Base-by-base conservation (phyloP, 2,797 vertebrate genomes). In the Crax fasciolata region DNA sequence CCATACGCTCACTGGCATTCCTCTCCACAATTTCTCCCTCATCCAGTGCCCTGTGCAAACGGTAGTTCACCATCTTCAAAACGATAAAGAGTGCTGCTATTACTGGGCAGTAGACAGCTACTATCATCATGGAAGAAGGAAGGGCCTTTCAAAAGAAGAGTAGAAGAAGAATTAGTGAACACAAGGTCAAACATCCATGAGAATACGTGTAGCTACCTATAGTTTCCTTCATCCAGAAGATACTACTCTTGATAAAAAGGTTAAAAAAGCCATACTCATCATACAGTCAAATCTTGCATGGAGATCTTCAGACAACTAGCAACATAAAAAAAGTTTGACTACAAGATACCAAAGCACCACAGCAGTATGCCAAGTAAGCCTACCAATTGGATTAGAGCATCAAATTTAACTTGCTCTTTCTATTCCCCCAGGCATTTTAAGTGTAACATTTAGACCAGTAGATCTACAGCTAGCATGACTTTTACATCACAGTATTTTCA, bases 81-180 rank as follows among this genome's bases (percentile, higher is more conserved):
- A 99, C 98, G 96, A 99, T 98, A 96, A 99, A 99, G 97, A 99
- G 98, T 97, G 98, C 98, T 75, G 98, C 99, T 76, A 99, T 99
- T 96, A 99, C 99, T 6, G 99, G 99, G 93, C 99, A 99, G 98
- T 99, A 99, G 98, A 99, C 99, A 90, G 99, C 99, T 95, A 99
- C 99, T 84, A 99, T 99, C 97, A 99, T 98, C 99, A 99, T 99
- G 95, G 99, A 99, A 94, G 99, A 99, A 80, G 99, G 99, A 97
- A 99, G 98, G 46, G 99, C 99, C 99, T 99, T 97, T 87, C 88
- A 97, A 95, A 97, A 89, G 96, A 78, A 78, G 43, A 95, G 18
- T 20, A 94, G 76, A 38, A 61, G 81, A 90, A 94, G 63, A 75
- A 28, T 58, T 65, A 93, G 83, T 77, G 46, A 88, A 90, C 48